Evolutionary conservation across 1,140 invertebrate species (phyloP), one percentile per base, ranked within the genome.

Genomic region (Tetragonula clypearis): DNA sequence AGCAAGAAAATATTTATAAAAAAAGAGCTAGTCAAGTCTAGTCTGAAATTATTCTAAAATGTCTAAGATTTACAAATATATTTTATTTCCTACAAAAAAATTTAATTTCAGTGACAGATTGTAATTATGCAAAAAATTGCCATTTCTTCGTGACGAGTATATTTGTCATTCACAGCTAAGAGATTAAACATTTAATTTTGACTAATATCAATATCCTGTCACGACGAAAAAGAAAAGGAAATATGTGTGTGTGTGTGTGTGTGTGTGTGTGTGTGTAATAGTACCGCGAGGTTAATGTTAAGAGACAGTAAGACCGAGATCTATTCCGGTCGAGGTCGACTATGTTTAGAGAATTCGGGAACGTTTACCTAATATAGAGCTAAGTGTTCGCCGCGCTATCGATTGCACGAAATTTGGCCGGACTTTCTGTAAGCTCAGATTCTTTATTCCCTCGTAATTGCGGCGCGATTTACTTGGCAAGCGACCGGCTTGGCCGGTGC

Each of bases 391-490:
- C 30, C 41, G 21, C 56, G 68, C 19, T 84, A 72, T 84, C 65
- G 82, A 79, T 49, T 68, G 66, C 66, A n/a, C 66, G 76, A 79
- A 72, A 62, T 79, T 84, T 84, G 82, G 82, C 82, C 55, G 35
- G 26, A 30, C 76, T 19, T 71, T 35, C 82, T 21, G 82, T 23
- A 60, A 84, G 66, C 82, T 41, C 17, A 11, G 82, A 26, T 62
- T 72, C 66, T 79, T 84, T 79, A 56, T 79, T 72, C 76, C 30
- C 56, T 53, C 23, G 56, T 84, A 72, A 79, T 79, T 78, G 66
- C 49, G 81, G 81, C 72, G 56, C 81, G 62, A 56, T 79, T 84
- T 30, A 53, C 76, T 84, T 84, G 82, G 82, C 82, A 84, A n/a
- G 23, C 56, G 26, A 19, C n/a, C 19, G 17, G 76, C 14, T 84